phyloP scores from a whole-genome alignment of 2,888 invertebrate genomes.

The Dilophus febrilis region DNA sequence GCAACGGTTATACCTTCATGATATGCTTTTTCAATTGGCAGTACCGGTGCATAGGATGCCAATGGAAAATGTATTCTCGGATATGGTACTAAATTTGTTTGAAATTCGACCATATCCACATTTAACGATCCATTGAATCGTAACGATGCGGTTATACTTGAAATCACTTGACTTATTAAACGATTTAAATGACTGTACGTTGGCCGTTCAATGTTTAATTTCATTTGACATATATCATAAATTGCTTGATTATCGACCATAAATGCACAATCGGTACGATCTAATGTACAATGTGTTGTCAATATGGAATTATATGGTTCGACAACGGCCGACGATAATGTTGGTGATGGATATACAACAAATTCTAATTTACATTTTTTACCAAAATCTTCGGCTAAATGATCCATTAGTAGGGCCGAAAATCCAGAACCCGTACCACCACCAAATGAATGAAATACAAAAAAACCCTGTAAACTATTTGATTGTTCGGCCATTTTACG shows the following conservation, averaged over 20 bases:
- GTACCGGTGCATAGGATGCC: conserved; percentile 53
- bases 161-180: conserved; percentile 51
- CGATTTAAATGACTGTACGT: conserved; percentile 52
- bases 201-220: conserved; percentile 46
- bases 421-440: conserved; percentile 75
- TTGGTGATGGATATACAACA: conserved; percentile 17
- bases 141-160: conserved; percentile 66
- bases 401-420: conserved; percentile 68
- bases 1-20: conserved; percentile 58
- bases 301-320: conserved; percentile 83
- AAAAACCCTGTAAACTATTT: conserved; percentile 65
- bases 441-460: conserved; percentile 78
- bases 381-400: conserved; percentile 61
- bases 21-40: conserved; percentile 53
- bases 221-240: conserved; percentile 71
- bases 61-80: conserved; percentile 81
- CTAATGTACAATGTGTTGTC: conserved; percentile 71
- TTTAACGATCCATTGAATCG: conserved; percentile 72
- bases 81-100: conserved; percentile 81
- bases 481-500: conserved; percentile 66
- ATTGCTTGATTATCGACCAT: conserved; percentile 86
- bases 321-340: conserved; percentile 77
- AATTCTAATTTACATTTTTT: conserved; percentile 70
- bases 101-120: conserved; percentile 78
- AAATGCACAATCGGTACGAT: conserved; percentile 73